phyloP scores from a whole-genome alignment of 2,797 vertebrate genomes.

The Enoplosus armatus region DNA sequence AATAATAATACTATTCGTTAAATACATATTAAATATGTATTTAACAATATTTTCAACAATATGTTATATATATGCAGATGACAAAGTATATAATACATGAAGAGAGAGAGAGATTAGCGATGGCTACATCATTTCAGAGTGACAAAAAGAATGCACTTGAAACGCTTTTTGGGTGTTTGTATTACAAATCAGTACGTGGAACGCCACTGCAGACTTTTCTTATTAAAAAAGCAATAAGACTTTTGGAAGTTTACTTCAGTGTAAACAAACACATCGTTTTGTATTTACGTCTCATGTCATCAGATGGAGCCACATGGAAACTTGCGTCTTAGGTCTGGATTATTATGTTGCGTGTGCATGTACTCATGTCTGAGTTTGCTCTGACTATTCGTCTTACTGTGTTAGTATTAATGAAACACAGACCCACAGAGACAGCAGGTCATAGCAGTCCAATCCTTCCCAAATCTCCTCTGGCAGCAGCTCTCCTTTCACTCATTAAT shows the following conservation, averaged over 20 bases:
- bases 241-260: slow-evolving; percentile 56
- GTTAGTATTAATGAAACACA: slow-evolving; percentile 40
- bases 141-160: neutral
- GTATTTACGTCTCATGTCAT: slow-evolving; percentile 64
- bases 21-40: neutral
- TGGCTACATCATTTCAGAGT: slow-evolving; percentile 10
- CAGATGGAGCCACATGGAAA: slow-evolving; percentile 59
- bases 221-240: slow-evolving; percentile 45
- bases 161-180: slow-evolving; percentile 43
- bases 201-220: slow-evolving; percentile 54
- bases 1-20: neutral
- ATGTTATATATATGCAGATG: neutral
- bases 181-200: slow-evolving; percentile 45
- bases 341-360: slow-evolving; percentile 26
- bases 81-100: neutral
- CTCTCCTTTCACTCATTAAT: slow-evolving; percentile 64
- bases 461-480: slow-evolving; percentile 44
- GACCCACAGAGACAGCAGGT: slow-evolving; percentile 48
- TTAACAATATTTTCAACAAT: neutral
- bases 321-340: slow-evolving; percentile 37
- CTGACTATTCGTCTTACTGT: slow-evolving; percentile 26
- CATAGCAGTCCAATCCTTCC: slow-evolving; percentile 35
- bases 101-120: slow-evolving; percentile 18
- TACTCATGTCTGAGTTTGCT: slow-evolving; percentile 41
- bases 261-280: slow-evolving; percentile 64